phyloP scores from a whole-genome alignment of 2,888 invertebrate species.

The Hofmannophila pseudospretella region DNA sequence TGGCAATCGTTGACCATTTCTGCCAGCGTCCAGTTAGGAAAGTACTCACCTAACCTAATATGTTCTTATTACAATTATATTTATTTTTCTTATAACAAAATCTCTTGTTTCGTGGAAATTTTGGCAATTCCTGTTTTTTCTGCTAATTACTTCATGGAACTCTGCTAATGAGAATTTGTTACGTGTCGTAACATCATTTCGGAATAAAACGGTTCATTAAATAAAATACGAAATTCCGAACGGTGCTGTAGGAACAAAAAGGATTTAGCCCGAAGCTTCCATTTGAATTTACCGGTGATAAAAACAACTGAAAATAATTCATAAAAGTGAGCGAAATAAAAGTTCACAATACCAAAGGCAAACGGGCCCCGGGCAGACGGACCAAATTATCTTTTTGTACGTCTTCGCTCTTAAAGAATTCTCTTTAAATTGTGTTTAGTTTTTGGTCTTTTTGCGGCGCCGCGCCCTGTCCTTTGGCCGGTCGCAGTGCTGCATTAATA shows the following conservation, averaged over 20 bases:
- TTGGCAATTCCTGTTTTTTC: too few species aligned
- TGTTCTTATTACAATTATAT: too few species aligned
- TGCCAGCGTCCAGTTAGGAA: too few species aligned
- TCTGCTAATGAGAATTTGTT: too few species aligned
- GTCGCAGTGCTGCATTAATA: conserved; percentile 60
- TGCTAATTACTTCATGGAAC: too few species aligned
- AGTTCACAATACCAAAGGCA: conserved; percentile 75
- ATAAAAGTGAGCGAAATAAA: conserved; percentile 69
- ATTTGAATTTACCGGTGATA: conserved; percentile 59
- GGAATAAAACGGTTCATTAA: not conserved
- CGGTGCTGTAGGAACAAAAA: conserved; percentile 14
- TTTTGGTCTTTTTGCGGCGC: conserved; percentile 61
- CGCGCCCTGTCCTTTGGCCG: conserved; percentile 58
- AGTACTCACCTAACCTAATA: too few species aligned
- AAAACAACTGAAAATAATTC: conserved; percentile 73
- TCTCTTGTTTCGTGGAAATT: too few species aligned
- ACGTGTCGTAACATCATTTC: too few species aligned
- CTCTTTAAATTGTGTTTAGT: conserved; percentile 73
- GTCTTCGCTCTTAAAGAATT: conserved; percentile 73
- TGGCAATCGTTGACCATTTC: too few species aligned
- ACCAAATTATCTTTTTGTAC: conserved; percentile 70
- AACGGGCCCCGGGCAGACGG: conserved; percentile 50
- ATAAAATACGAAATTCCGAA: conserved; percentile 4
- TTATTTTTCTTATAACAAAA: too few species aligned
- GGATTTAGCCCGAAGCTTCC: conserved; percentile 37